phyloP scores from a whole-genome alignment of 2,113 vertebrate species.

The Potamarius usumacintae region DNA sequence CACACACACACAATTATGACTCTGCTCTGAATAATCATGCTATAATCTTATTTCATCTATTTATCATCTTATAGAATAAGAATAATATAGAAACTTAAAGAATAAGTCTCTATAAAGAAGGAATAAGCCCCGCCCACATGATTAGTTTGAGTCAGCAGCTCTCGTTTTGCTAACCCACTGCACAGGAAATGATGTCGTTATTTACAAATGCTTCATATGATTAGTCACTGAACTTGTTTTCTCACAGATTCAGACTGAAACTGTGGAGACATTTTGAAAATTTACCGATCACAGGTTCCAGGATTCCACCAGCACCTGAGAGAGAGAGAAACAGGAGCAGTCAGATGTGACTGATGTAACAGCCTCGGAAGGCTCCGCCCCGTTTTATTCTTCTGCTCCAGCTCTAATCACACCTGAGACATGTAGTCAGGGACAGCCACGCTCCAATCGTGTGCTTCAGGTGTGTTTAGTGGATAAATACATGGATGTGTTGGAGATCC shows the following conservation, averaged over 20 bases:
- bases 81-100: too few relatives aligned
- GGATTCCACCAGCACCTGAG: constrained; percentile 53
- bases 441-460: not conserved
- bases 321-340: too few relatives aligned
- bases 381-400: not conserved
- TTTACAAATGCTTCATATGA: not conserved
- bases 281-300: constrained; percentile 67
- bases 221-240: not conserved
- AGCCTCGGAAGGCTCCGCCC: not conserved
- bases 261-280: not conserved
- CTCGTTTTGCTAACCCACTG: not conserved
- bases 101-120: not conserved
- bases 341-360: not conserved
- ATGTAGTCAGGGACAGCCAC: not conserved
- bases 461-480: not conserved
- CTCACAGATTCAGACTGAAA: not conserved
- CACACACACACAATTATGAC: not conserved
- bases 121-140: not conserved
- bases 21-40: not conserved
- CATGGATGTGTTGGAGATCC: not conserved
- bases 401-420: not conserved
- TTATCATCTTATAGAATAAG: not conserved
- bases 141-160: not conserved
- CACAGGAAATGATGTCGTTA: not conserved
- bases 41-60: not conserved